phyloP scores from a whole-genome alignment of 53 echinoderm and acorn worm genomes.

The Glandiceps talaboti region DNA sequence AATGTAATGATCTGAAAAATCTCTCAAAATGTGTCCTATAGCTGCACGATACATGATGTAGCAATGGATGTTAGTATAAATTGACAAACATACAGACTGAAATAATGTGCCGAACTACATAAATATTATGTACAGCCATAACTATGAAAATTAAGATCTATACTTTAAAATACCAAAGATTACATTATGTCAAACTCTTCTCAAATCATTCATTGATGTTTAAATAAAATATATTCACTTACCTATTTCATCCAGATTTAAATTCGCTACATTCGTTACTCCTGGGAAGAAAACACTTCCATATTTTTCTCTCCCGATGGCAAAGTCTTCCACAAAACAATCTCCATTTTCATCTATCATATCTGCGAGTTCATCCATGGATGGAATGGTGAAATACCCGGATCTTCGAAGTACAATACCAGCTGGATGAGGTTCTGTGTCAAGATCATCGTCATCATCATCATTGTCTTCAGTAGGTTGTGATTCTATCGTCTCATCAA shows the following conservation, averaged over 20 bases:
- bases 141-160: too few relatives aligned
- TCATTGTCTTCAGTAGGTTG: constrained; percentile 8
- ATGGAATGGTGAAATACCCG: constrained; percentile 77
- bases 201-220: too few relatives aligned
- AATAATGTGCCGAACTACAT: too few relatives aligned
- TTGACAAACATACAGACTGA: too few relatives aligned
- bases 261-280: constrained; percentile 39
- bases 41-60: too few relatives aligned
- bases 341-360: constrained; percentile 30
- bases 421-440: constrained; percentile 73
- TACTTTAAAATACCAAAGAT: too few relatives aligned
- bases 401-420: constrained; percentile 49
- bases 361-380: constrained; percentile 59
- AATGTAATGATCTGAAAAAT: too few relatives aligned
- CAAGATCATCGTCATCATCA: constrained; percentile 58
- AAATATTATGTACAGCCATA: too few relatives aligned
- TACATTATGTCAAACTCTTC: too few relatives aligned
- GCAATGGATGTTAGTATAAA: too few relatives aligned
- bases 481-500: not conserved
- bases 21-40: too few relatives aligned
- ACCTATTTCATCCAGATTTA: constrained; percentile 98
- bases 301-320: constrained; percentile 71
- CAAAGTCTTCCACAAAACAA: constrained; percentile 64
- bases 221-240: too few relatives aligned
- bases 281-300: constrained; percentile 99